Base-by-base conservation (phyloP, 2,888 invertebrate species). In the Holacanthella duospinosa region DNA sequence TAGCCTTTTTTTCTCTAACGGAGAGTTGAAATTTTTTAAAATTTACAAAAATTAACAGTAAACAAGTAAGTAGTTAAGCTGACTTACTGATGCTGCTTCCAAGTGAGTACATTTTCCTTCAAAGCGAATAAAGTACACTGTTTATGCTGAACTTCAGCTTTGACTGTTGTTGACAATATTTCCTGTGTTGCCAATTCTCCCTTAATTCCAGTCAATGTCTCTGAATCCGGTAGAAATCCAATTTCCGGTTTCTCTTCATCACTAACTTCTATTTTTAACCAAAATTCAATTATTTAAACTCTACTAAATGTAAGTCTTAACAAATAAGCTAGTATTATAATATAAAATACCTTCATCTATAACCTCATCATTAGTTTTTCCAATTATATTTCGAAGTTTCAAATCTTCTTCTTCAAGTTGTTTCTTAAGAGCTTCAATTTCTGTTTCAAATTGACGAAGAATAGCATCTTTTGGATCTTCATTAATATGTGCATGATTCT, bases 381-480 rank as follows among this genome's bases (percentile, higher is more conserved):
- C 48, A 4, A 48, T 21, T 4, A 21, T 21, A 48, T n/a, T 4
- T 21, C n/a, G 19, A 48, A 48, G 48, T 21, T 48, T 48, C 19
- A 21, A 48, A 9, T 72, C 79, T 67, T 83, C 83, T 66, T 89
- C 89, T 74, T 89, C 89, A 64, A 96, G 79, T 75, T 93, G 90
- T 71, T 87, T 86, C 71, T 88, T 86, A 57, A 99, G 81, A 62
- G 90, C 89, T 71, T 93, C 92, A 71, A 99, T 96, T 80, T 99
- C 96, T 74, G 89, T 86, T 78, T 99, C 96, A 79, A 95, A 97
- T 79, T 93, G 89, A 59, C 94, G 85, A 25, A 99, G 84, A 56
- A 99, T 78, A 0, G 97, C 95, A 79, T 96, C 95, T 73, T 97
- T 96, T 0, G 96, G 94, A 77, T 97, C 97, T 76, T 94, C 95